Evolutionary conservation across 2,888 invertebrate genomes (phyloP), one percentile per base, ranked within the genome.

Genomic region (Malacosoma neustria): DNA sequence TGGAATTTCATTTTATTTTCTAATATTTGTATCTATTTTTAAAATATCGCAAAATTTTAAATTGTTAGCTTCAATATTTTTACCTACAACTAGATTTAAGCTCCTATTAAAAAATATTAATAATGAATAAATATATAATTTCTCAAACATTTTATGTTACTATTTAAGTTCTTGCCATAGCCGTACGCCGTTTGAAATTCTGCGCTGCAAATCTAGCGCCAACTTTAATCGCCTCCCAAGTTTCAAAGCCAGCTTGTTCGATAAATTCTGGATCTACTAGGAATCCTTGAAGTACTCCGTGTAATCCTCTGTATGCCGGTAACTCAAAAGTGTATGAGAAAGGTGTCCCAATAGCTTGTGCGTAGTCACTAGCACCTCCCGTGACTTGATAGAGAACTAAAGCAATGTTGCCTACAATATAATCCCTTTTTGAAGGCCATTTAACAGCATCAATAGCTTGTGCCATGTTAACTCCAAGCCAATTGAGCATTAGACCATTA

Each of bases 311-410:
- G 11, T 46, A 54, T 0, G 56, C 68, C 0, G 91, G 90, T 41
- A 92, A 57, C 63, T 92, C 92, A 54, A 88, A 86, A 2, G 91
- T 90, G 45, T 89, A 90, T 0, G 90, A 66, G 13, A 89, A 69
- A 0, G 87, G 81, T 12, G 88, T 76, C 0, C 82, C 85, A 11
- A 68, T 69, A 1, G 58, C 84, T 53, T 85, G 84, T 0, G 88
- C 88, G 68, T 88, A 92, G 51, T 92, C 92, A 49, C 87, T 87
- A 48, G 90, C 89, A 29, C 89, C 88, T 15, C 92, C 92, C 13
- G 89, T 82, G 1, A 89, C 89, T 2, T 75, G 65, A 51, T 90
- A 90, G 42, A 87, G 62, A 3, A 88, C 58, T 13, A 72, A 49
- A 3, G 81, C 80, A 13, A 77, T 53, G 42, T 79, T 87, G 11